phyloP scores from a whole-genome alignment of 1,140 invertebrate genomes.

The Orius insidiosus region DNA sequence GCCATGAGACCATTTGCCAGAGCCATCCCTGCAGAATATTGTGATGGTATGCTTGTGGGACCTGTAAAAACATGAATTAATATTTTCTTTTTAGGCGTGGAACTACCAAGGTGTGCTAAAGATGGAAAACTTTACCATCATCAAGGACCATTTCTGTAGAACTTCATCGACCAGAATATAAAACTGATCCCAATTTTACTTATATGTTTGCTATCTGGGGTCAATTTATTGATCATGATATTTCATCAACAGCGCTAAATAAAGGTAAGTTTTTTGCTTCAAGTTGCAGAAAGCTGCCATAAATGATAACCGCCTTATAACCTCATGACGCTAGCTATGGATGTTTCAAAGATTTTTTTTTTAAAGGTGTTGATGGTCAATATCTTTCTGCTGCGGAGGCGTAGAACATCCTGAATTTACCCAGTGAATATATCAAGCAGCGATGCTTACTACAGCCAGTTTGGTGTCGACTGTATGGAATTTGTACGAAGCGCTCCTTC shows the following conservation, averaged over 20 bases:
- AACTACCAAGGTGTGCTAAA: slow-evolving; percentile 38
- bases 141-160: slow-evolving; percentile 52
- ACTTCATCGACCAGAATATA: slow-evolving; percentile 50
- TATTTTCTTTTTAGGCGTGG: slow-evolving; percentile 34
- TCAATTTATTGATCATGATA: slow-evolving; percentile 91
- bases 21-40: slow-evolving; percentile 51
- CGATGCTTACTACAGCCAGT: slow-evolving; percentile 48
- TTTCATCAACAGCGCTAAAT: slow-evolving; percentile 64
- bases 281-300: no score
- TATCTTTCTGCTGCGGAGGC: no score
- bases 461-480: slow-evolving; percentile 58
- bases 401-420: no score
- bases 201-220: slow-evolving; percentile 80
- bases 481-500: slow-evolving; percentile 70
- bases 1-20: slow-evolving; percentile 60
- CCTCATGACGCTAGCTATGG: no score
- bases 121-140: slow-evolving; percentile 42
- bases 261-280: slow-evolving; percentile 32
- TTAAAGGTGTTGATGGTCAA: no score
- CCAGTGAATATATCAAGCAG: slow-evolving; percentile 45
- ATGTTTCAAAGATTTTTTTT: no score
- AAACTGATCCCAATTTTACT: slow-evolving; percentile 43
- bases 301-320: background rate
- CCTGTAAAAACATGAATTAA: slow-evolving; percentile 1
- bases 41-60: slow-evolving; percentile 39